A percentile compares a stretch with the other conserved stretches of the same genome.
Evolutionary conservation across 2,113 vertebrate genomes (phyloP).

Genomic region (Turnix velox): DNA sequence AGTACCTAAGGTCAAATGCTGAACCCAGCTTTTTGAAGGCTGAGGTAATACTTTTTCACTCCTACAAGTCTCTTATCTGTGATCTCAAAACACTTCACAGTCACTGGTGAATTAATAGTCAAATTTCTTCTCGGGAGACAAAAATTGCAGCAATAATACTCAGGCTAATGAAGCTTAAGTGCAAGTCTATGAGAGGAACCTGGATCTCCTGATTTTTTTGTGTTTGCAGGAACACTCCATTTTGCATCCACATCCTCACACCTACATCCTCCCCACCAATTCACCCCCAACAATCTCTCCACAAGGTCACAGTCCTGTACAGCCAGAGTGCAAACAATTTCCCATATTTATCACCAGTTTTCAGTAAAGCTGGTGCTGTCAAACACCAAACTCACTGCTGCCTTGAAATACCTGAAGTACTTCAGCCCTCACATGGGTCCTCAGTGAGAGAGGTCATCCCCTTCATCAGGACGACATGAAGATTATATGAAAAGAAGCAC

Average conservation of each 20-base stretch:
- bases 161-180: neutral
- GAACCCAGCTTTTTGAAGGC: neutral
- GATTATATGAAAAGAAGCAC: neutral
- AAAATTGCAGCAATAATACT: neutral
- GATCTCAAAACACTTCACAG: neutral
- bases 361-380: fast-evolving
- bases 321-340: fast-evolving
- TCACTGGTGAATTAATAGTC: neutral
- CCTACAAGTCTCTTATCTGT: neutral
- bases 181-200: neutral
- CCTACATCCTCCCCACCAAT: fast-evolving
- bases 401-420: fast-evolving
- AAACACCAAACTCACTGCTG: neutral
- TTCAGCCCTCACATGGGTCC: neutral
- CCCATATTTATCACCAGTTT: fast-evolving
- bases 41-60: neutral
- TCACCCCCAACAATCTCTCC: neutral
- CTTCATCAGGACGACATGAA: too few relatives aligned
- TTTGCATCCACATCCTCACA: fast-evolving
- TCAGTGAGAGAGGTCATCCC: neutral
- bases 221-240: neutral
- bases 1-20: neutral
- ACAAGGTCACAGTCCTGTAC: fast-evolving
- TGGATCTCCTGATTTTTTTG: neutral
- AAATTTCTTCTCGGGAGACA: neutral